Conservation (phyloP, 2,113 vertebrate genomes). For the Marmota monax region DNA sequence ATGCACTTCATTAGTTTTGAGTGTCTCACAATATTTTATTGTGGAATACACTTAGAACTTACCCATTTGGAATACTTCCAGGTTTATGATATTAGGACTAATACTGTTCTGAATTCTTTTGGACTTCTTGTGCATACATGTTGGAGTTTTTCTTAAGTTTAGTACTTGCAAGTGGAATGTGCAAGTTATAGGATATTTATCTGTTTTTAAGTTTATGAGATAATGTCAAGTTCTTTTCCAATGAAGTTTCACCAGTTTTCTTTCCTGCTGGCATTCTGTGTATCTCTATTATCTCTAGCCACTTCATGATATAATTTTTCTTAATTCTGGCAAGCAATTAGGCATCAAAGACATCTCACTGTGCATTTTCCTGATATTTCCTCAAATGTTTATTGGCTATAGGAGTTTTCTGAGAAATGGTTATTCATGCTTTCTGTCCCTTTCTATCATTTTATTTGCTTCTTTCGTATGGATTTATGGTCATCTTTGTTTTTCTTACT, state of each 20-base stretch:
- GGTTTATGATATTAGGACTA: constrained; percentile 33
- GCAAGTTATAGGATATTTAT: neutral
- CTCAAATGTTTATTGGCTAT: neutral
- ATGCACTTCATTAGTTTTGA: constrained; percentile 29
- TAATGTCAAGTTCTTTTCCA: constrained; percentile 32
- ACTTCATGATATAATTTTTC: neutral
- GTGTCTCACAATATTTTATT: constrained; percentile 3
- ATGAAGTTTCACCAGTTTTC: neutral
- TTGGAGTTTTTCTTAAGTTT: neutral
- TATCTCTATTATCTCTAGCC: neutral
- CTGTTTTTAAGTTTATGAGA: constrained; percentile 28
- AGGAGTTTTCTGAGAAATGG: constrained; percentile 1
- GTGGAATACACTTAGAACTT: constrained; percentile 37
- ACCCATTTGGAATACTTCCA: constrained; percentile 38
- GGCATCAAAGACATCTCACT: neutral
- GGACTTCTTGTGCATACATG: neutral
- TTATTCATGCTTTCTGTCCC: neutral
- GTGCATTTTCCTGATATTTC: constrained; percentile 13
- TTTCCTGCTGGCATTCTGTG: neutral
- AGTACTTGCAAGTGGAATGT: constrained; percentile 36
- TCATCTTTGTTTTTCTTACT: constrained; percentile 38
- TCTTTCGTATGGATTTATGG: constrained; percentile 34
- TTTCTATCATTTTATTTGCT: neutral
- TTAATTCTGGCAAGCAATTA: constrained; percentile 7
- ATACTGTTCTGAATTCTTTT: constrained; percentile 17